A percentile compares a stretch with the other conserved stretches of the same genome.
phyloP scores from a whole-genome alignment of 2,113 vertebrate species.

The Tachycineta bicolor region DNA sequence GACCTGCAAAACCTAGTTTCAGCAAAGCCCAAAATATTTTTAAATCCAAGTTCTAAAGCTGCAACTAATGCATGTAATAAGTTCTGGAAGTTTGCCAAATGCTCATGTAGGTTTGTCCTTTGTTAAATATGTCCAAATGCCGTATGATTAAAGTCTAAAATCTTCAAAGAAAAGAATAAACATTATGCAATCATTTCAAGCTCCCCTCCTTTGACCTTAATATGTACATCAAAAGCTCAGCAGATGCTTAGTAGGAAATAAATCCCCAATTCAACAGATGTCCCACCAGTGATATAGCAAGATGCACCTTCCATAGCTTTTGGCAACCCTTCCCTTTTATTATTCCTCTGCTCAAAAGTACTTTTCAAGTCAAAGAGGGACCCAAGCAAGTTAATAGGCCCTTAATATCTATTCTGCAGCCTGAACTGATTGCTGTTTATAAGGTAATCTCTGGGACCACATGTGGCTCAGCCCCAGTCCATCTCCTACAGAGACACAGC shows the following conservation, averaged over 20 bases:
- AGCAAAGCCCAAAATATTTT: neutral
- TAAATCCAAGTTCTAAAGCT: neutral
- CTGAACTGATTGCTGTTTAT: conserved; percentile 72
- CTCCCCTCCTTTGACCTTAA: conserved; percentile 59
- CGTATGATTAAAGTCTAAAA: conserved; percentile 52
- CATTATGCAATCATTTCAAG: conserved; percentile 71
- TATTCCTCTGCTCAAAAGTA: conserved; percentile 59
- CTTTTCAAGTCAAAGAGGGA: conserved; percentile 72
- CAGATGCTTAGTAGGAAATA: conserved; percentile 72
- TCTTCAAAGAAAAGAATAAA: conserved; percentile 72
- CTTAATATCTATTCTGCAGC: conserved; percentile 57
- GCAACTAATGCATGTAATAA: neutral
- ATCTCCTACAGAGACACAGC: conserved; percentile 76
- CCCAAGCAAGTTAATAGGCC: conserved; percentile 68
- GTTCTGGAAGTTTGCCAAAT: conserved; percentile 12
- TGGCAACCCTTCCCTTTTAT: conserved; percentile 71
- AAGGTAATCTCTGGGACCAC: conserved; percentile 70
- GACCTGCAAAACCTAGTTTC: neutral
- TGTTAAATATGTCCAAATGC: conserved; percentile 50
- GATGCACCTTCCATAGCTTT: conserved; percentile 63
- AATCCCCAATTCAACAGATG: conserved; percentile 69
- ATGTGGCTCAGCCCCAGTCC: conserved; percentile 66
- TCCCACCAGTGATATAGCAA: conserved; percentile 35
- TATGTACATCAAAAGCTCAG: conserved; percentile 72
- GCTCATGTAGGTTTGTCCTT: conserved; percentile 9